Evolutionary conservation across 1,140 invertebrate species (phyloP).

Genomic region (Heliconius melpomene): DNA sequence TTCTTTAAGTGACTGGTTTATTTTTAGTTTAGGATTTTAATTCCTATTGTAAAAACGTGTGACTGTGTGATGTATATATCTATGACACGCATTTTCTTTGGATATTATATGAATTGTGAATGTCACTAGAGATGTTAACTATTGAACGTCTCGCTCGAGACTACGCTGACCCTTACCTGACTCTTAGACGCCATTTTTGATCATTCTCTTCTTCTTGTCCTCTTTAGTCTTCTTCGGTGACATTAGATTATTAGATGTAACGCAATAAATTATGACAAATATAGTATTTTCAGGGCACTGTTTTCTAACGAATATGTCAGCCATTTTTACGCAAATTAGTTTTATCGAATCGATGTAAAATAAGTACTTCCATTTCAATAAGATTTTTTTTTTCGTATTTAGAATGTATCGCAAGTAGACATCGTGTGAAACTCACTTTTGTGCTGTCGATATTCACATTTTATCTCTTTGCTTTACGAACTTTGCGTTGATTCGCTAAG

Average conservation of each 20-base stretch:
- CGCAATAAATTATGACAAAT: conserved; percentile 58
- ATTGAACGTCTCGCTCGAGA: neutral
- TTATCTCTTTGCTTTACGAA: conserved; percentile 41
- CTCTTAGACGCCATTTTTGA: conserved; percentile 47
- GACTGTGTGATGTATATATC: conserved; percentile 77
- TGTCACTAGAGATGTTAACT: conserved; percentile 8
- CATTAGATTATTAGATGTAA: conserved; percentile 66
- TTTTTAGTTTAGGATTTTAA: conserved; percentile 75
- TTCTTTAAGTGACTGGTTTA: conserved; percentile 78
- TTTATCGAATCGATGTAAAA: conserved; percentile 66
- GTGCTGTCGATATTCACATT: conserved; percentile 65
- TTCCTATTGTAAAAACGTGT: conserved; percentile 79
- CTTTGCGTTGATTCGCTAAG: too few relatives aligned
- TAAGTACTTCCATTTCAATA: conserved; percentile 80
- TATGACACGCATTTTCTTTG: conserved; percentile 51
- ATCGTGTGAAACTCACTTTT: conserved; percentile 58
- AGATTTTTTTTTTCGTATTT: conserved; percentile 68
- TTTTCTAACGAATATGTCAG: conserved; percentile 64
- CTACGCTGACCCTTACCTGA: conserved; percentile 19
- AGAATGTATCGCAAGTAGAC: conserved; percentile 70
- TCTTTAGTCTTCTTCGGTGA: conserved; percentile 64
- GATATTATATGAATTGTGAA: conserved; percentile 31
- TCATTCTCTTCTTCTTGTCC: conserved; percentile 47
- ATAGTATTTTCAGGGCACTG: conserved; percentile 67
- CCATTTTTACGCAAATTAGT: conserved; percentile 76